Base-by-base conservation (phyloP, 2,888 invertebrate genomes). In the Diloba caeruleocephala region DNA sequence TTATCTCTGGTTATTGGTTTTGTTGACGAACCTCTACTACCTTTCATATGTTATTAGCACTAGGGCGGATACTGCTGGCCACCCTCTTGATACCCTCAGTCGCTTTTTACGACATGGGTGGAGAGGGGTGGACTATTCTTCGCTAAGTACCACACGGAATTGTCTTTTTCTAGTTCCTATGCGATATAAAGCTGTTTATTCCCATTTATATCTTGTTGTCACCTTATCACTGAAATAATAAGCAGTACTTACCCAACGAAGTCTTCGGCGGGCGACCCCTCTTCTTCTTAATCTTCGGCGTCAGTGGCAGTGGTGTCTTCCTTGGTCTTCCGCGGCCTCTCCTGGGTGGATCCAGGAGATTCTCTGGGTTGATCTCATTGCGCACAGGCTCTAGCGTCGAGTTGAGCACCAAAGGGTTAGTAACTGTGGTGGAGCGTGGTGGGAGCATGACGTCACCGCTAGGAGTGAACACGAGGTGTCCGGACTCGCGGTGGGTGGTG, bases 361-460 rank as follows among this genome's bases (percentile, higher is more conserved):
- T 75, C 10, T 78, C 81, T 1, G 64, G 59, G 13, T 59, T 65
- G 26, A 85, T 34, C 50, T 86, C 89, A 33, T 82, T 81, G 49
- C 82, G 48, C 1, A 78, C 74, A 0, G 82, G 78, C 3, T 82
- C 89, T 41, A 83, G 62, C 0, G 75, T 75, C 0, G 87, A 36
- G 71, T 84, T 85, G 1, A 84, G 76, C 0, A 87, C 69, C 1
- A 84, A 74, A 0, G 86, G 82, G 7, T 23, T 23, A 9, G 0
- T 8, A 0, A 21, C 25, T 3, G 19, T 2, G 9, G 65, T 9
- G 19, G 81, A 50, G 1, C 90, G 78, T 0, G 93, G 92, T 0
- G 93, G 91, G 28, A 93, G 84, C 92, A 91, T 90, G 32, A 93
- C 93, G 81, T 94, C 92, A 0, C 93, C 93, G 74, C 91, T 83